Percentiles rank a stretch among this genome's conserved stretches.
phyloP scores from a whole-genome alignment of 2,797 vertebrate genomes.

The Nasua narica region DNA sequence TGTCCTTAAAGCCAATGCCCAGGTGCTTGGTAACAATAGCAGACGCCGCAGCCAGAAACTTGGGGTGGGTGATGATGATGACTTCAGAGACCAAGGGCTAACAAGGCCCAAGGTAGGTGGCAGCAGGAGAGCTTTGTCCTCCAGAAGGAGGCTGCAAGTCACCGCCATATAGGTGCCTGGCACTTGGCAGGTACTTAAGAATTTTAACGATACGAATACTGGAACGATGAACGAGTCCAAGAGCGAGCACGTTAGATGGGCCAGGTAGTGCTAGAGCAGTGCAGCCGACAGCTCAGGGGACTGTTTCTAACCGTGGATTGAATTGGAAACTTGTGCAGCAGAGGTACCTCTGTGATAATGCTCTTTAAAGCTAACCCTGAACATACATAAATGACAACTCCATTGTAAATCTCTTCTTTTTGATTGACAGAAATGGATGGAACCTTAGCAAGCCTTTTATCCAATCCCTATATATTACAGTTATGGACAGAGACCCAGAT shows the following conservation, averaged over 20 bases:
- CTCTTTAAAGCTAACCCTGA: not conserved
- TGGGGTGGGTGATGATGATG: slow-evolving; percentile 81
- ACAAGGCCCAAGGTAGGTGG: slow-evolving; percentile 94
- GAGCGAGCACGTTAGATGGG: not conserved
- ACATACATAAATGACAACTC: not conserved
- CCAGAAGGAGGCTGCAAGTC: no score
- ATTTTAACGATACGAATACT: not conserved
- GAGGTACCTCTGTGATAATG: not conserved
- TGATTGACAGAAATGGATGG: not conserved
- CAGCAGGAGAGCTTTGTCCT: not conserved
- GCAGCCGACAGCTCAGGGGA: not conserved
- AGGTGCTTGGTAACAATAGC: slow-evolving; percentile 91
- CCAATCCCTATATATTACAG: fast-evolving
- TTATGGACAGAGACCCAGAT: not conserved
- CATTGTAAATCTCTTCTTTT: not conserved
- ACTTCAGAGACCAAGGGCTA: slow-evolving; percentile 94
- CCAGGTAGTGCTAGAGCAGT: not conserved
- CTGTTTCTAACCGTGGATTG: not conserved
- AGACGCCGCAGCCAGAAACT: slow-evolving; percentile 84
- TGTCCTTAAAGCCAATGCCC: slow-evolving; percentile 93
- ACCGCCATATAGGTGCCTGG: fast-evolving
- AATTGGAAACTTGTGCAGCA: not conserved
- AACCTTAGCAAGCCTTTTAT: not conserved
- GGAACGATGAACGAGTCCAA: not conserved
- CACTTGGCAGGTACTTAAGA: not conserved